These are phyloP conservation scores for Drosophila auraria DNA, from an alignment of 1,140 invertebrate genomes.

Conservation along the genomic window DNA sequence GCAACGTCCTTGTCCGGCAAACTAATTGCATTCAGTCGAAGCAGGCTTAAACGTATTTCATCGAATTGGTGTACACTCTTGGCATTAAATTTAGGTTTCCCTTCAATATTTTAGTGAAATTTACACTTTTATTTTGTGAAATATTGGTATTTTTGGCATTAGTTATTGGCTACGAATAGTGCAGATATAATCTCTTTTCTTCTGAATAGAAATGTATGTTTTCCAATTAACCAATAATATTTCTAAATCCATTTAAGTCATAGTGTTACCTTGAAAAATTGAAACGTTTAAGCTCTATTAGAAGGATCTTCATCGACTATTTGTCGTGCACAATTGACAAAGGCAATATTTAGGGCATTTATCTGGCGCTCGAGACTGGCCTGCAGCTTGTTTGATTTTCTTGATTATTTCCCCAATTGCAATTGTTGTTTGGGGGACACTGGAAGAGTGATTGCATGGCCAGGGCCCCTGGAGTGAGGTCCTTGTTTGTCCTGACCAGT, in stretches of 20 bases:
- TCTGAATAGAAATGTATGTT: too few relatives aligned
- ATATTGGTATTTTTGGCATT: too few relatives aligned
- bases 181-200: too few relatives aligned
- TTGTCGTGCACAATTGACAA: not conserved
- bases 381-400: constrained; percentile 36
- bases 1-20: not conserved
- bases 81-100: not conserved
- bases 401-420: constrained; percentile 51
- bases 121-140: not conserved
- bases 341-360: constrained; percentile 5
- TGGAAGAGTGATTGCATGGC: constrained; percentile 15
- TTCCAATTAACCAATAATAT: too few relatives aligned
- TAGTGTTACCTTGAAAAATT: not conserved
- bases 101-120: not conserved
- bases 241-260: not conserved
- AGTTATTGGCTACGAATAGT: not conserved
- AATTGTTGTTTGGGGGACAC: constrained; percentile 26
- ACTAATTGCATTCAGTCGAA: constrained; percentile 22
- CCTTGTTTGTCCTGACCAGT: constrained; percentile 33
- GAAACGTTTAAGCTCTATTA: not conserved
- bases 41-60: not conserved
- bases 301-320: not conserved
- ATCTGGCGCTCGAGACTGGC: not conserved
- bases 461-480: constrained; percentile 10
- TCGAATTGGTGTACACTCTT: not conserved